A percentile compares a stretch with the other conserved stretches of the same genome.
Evolutionary conservation across 2,113 vertebrate species (phyloP).

Genomic region (Phyllostomus hastatus): DNA sequence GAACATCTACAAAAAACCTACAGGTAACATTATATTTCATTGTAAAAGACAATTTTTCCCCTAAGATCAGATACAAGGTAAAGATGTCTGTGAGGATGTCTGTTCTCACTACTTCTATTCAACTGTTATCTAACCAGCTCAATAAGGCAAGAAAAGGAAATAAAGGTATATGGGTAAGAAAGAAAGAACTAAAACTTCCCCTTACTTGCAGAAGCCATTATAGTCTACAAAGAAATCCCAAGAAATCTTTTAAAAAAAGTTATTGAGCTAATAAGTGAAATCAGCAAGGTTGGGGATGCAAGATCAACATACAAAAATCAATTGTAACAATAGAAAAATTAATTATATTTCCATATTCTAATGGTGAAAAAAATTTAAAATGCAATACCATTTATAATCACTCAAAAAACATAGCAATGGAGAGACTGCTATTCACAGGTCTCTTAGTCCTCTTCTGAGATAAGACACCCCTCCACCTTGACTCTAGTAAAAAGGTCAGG

Average conservation of each 20-base stretch:
- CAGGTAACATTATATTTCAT: not conserved
- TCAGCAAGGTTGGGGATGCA: not conserved
- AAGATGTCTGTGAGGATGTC: not conserved
- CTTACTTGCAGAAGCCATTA: not conserved
- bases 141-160: slow-evolving; percentile 41
- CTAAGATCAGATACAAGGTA: not conserved
- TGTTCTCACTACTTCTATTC: not conserved
- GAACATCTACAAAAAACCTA: not conserved
- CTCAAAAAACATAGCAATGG: not conserved
- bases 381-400: not conserved
- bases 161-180: not conserved
- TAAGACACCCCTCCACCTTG: slow-evolving; percentile 48
- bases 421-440: not conserved
- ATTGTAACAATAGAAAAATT: not conserved
- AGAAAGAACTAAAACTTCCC: not conserved
- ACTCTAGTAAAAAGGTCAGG: slow-evolving; percentile 70
- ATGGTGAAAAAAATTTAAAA: slow-evolving; percentile 18
- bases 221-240: not conserved
- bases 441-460: not conserved
- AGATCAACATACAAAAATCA: slow-evolving; percentile 9
- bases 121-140: not conserved
- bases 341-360: not conserved
- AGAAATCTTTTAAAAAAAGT: not conserved
- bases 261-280: not conserved
- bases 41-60: not conserved